phyloP scores from a whole-genome alignment of 53 echinoderm and acorn worm species.

The Crossaster papposus region DNA sequence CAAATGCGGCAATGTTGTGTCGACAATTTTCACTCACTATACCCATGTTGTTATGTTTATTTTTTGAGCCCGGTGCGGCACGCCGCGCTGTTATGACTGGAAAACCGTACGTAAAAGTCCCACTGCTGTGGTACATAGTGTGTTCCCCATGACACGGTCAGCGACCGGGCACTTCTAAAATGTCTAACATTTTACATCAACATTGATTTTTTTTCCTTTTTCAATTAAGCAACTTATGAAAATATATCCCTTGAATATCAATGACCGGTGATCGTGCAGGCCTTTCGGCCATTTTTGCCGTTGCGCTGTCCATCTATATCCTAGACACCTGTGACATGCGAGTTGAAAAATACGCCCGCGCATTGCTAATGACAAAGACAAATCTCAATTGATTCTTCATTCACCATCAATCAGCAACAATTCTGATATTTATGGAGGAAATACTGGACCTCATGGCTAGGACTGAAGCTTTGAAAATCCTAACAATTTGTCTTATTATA shows the following conservation, averaged over 20 bases:
- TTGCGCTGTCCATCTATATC: neutral
- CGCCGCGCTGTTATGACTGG: neutral
- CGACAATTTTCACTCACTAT: neutral
- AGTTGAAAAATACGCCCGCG: neutral
- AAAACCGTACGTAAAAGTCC: neutral
- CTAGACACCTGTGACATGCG: slow-evolving; percentile 12
- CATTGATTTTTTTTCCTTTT: neutral
- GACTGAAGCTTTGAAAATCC: neutral
- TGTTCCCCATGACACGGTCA: neutral
- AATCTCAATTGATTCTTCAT: neutral
- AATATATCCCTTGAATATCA: slow-evolving; percentile 16
- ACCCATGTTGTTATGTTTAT: neutral
- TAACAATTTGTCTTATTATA: neutral
- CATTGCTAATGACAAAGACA: neutral
- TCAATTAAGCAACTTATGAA: neutral
- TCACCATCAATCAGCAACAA: neutral
- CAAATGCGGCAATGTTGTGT: neutral
- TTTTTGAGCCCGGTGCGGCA: neutral
- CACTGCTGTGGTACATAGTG: neutral
- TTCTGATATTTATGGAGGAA: neutral
- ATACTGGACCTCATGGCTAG: neutral
- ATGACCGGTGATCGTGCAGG: slow-evolving; percentile 2
- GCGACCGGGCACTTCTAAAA: neutral
- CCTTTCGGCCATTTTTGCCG: slow-evolving; percentile 20
- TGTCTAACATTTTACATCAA: neutral